Percentiles rank a stretch among this genome's conserved stretches.
These are phyloP conservation scores for Platyura marginata DNA, from an alignment of 1,140 invertebrate species.

Conservation along the genomic window DNA sequence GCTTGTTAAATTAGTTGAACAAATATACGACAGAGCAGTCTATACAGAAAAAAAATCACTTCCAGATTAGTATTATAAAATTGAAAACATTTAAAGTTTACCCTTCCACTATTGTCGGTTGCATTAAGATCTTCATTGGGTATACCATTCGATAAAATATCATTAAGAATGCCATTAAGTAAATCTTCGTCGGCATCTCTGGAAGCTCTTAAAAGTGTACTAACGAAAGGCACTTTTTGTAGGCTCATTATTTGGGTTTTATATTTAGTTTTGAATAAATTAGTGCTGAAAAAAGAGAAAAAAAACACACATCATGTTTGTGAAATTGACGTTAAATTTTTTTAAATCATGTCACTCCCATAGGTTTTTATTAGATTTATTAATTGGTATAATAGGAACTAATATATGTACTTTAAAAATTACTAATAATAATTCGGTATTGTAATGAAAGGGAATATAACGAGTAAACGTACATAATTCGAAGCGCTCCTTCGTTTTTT, in stretches of 20 bases:
- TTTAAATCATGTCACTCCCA: too few relatives aligned
- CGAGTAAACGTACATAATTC: too few relatives aligned
- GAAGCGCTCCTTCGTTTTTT: too few relatives aligned
- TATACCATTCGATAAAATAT: conserved; percentile 13
- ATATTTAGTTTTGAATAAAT: background rate
- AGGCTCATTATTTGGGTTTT: conserved; percentile 1
- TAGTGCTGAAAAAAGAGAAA: background rate
- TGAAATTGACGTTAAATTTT: too few relatives aligned
- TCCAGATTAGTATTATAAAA: background rate
- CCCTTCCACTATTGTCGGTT: conserved; percentile 24
- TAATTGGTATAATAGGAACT: too few relatives aligned
- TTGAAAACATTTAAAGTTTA: conserved; percentile 9
- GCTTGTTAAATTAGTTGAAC: conserved; percentile 37
- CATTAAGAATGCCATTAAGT: conserved; percentile 15
- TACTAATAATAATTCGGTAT: too few relatives aligned
- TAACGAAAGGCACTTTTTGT: conserved; percentile 2
- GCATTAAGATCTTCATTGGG: conserved; percentile 22
- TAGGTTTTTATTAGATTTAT: too few relatives aligned
- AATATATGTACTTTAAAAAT: too few relatives aligned
- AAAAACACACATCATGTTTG: too few relatives aligned
- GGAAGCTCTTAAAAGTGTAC: conserved; percentile 6
- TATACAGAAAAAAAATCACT: conserved; percentile 22
- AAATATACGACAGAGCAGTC: conserved; percentile 49
- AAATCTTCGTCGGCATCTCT: conserved; percentile 22
- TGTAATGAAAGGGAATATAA: too few relatives aligned